phyloP scores from a whole-genome alignment of 2,113 vertebrate genomes.

The Misgurnus mizolepis region DNA sequence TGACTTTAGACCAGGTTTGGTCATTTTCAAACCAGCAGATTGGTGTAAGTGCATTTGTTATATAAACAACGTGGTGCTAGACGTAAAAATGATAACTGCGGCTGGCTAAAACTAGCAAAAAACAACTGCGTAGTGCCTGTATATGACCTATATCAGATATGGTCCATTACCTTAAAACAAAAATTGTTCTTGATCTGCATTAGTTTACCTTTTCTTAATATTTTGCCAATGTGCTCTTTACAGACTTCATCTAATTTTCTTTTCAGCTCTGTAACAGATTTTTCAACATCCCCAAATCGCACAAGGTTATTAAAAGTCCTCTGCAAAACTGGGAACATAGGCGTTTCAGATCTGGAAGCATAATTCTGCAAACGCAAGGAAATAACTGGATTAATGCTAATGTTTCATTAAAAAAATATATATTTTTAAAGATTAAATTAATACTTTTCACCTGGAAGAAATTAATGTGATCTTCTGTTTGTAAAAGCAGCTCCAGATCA shows the following conservation, averaged over 20 bases:
- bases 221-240: neutral
- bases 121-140: too few relatives aligned
- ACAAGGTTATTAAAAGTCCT: neutral
- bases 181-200: neutral
- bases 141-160: too few relatives aligned
- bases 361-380: neutral
- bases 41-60: too few relatives aligned
- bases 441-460: constrained; percentile 68
- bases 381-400: neutral
- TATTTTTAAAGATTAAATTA: neutral
- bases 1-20: too few relatives aligned
- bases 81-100: too few relatives aligned
- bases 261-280: neutral
- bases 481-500: constrained; percentile 64
- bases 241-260: neutral
- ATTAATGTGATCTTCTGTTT: constrained; percentile 64
- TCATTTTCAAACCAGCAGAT: too few relatives aligned
- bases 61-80: too few relatives aligned
- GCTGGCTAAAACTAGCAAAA: too few relatives aligned
- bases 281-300: neutral
- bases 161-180: neutral
- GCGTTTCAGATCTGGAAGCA: neutral
- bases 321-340: neutral
- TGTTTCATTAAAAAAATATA: neutral
- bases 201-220: neutral